Base-by-base conservation (phyloP, 1,140 invertebrate genomes). In the Drosophila albomicans region DNA sequence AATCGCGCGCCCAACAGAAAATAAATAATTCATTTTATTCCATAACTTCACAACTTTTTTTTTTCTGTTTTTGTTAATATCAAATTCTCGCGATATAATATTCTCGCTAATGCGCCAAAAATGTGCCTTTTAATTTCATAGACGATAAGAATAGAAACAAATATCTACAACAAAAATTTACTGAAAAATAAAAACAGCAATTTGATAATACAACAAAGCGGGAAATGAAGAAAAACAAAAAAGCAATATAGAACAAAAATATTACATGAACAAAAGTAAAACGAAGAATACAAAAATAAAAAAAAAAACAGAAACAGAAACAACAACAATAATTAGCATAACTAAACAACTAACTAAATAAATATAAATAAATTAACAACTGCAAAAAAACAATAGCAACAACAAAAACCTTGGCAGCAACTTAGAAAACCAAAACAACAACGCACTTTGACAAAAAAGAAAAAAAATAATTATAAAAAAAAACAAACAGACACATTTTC, bases 91-190 rank as follows among this genome's bases (percentile, higher is more conserved):
- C 41, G 64, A 30, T 52, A 67, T 30, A 16, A 38, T 48, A 25
- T 74, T 16, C 15, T 41, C 11, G 25, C n/a, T 45, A 38, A 46
- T 78, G 48, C 75, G 62, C 69, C 46, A 65, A 63, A 25, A 52
- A 82, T 78, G 81, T 82, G 81, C 81, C 81, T 82, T 82, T 56
- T 58, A 56, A 65, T 32, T 35, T 32, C 7, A 46, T 48, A 61
- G 25, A 46, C 64, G 48, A 65, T 64, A 70, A 70, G 59, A 52
- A 73, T 28, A 58, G 6, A 45, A 56, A 30, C 49, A 11, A 8
- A 13, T 10, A 30, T 1, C 35, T 52, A 51, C 15, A 45, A 38
- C 8, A 51, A 65, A 65, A 20, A 32, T 51, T 10, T 51, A 51
- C 56, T 49, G 8, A 7, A 2, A 8, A 7, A 10, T 10, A 7